Conservation (phyloP, 2,797 vertebrate species). For the Podarcis siculus region DNA sequence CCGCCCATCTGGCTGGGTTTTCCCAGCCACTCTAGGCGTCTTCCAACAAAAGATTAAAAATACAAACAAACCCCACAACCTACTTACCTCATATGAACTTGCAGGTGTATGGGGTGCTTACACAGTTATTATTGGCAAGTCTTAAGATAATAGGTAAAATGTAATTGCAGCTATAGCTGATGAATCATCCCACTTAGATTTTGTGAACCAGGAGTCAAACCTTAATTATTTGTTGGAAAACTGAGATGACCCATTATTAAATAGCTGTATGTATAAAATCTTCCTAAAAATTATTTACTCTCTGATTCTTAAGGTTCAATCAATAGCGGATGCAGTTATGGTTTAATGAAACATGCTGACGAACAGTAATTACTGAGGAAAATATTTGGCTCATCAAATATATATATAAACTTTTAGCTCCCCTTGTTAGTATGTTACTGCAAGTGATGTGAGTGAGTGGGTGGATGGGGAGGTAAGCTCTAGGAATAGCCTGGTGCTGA, state of each 20-base stretch:
- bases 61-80: no score
- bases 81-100: conserved; percentile 37
- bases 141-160: conserved; percentile 53
- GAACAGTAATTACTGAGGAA: conserved; percentile 49
- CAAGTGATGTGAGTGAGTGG: neutral
- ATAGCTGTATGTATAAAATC: conserved; percentile 55
- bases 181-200: conserved; percentile 69
- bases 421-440: conserved; percentile 22
- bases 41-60: no score
- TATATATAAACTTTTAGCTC: conserved; percentile 22
- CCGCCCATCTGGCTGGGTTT: no score
- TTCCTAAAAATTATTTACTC: conserved; percentile 47
- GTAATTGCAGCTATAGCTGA: conserved; percentile 64
- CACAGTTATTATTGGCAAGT: conserved; percentile 56
- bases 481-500: neutral
- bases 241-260: conserved; percentile 40
- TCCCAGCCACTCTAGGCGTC: no score
- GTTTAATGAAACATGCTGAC: conserved; percentile 58
- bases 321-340: conserved; percentile 52
- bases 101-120: conserved; percentile 49
- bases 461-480: conserved; percentile 14
- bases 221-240: conserved; percentile 62
- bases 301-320: conserved; percentile 49
- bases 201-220: conserved; percentile 64
- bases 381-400: conserved; percentile 42